Evolutionary conservation across 2,888 invertebrate species (phyloP).

Genomic region (Graphium colonna): DNA sequence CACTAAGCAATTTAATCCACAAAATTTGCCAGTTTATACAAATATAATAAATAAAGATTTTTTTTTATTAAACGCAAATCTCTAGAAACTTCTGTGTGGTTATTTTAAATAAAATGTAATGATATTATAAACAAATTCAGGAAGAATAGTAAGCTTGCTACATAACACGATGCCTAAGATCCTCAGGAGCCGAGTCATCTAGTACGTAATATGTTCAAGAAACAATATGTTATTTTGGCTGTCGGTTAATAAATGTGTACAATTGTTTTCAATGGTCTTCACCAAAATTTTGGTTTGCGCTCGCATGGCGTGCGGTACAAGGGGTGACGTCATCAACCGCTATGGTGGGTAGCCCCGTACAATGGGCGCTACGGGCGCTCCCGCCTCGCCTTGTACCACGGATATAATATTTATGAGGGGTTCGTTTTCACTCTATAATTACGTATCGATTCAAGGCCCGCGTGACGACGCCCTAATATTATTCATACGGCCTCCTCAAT

Average conservation of each 20-base stretch:
- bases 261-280: not conserved
- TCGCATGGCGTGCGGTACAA: constrained; percentile 24
- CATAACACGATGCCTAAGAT: too few relatives aligned
- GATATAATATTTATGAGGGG: constrained; percentile 77
- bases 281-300: not conserved
- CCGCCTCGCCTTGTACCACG: constrained; percentile 67
- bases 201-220: too few relatives aligned
- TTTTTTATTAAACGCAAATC: too few relatives aligned
- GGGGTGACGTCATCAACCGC: constrained; percentile 44
- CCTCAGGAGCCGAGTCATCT: too few relatives aligned
- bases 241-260: not conserved
- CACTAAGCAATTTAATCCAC: too few relatives aligned
- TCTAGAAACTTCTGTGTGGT: too few relatives aligned
- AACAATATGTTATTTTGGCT: too few relatives aligned
- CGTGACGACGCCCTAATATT: constrained; percentile 74
- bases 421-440: constrained; percentile 76
- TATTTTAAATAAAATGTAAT: too few relatives aligned
- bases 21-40: too few relatives aligned
- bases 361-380: constrained; percentile 68
- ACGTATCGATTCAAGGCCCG: constrained; percentile 69
- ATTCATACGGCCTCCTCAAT: constrained; percentile 72
- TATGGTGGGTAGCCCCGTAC: constrained; percentile 48
- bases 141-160: too few relatives aligned
- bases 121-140: too few relatives aligned
- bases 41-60: too few relatives aligned